Evolutionary conservation across 2,113 vertebrate genomes (phyloP), one percentile per base, ranked within the genome.

Genomic region (Leptodactylus fuscus): DNA sequence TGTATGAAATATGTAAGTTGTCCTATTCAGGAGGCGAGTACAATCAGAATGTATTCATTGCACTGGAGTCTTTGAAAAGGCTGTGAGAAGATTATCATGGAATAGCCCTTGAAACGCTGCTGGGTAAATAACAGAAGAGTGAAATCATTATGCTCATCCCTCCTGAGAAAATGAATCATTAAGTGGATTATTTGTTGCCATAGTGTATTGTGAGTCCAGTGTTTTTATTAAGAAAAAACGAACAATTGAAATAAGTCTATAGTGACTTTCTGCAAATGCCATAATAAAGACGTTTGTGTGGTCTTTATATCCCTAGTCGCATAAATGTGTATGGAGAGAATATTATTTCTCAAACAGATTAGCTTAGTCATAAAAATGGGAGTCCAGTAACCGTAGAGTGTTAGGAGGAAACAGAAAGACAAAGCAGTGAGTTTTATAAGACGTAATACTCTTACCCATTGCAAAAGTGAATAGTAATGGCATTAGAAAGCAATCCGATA

Each of bases 81-180:
- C 27, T 80, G 53, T 60, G 77, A 80, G 77, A 62, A 80, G 77
- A 80, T 80, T 80, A 80, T 32, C 38, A 80, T 80, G 55, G 53
- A 80, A 80, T 80, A 80, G 77, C 55, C 77, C 77, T 80, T 80
- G 77, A 80, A 80, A 80, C 12, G 38, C 77, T 80, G 77, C 77
- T 80, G 77, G 53, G 77, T 80, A 80, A 80, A 80, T 80, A 80
- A 80, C 53, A 80, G 53, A 80, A 44, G 53, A 80, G 77, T 24
- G 77, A 80, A 60, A 60, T 80, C 77, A 80, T 80, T 62, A 41
- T 80, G 53, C 77, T 80, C 77, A 80, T 80, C 77, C 77, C 77
- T 80, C 77, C 77, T 80, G 77, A 80, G 77, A 44, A 80, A 80
- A 62, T 80, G 77, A 80, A 80, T 80, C 77, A 80, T 80, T 80